A percentile compares a stretch with the other conserved stretches of the same genome.
phyloP scores from a whole-genome alignment of 2,797 vertebrate species.

The Borostomias antarcticus region DNA sequence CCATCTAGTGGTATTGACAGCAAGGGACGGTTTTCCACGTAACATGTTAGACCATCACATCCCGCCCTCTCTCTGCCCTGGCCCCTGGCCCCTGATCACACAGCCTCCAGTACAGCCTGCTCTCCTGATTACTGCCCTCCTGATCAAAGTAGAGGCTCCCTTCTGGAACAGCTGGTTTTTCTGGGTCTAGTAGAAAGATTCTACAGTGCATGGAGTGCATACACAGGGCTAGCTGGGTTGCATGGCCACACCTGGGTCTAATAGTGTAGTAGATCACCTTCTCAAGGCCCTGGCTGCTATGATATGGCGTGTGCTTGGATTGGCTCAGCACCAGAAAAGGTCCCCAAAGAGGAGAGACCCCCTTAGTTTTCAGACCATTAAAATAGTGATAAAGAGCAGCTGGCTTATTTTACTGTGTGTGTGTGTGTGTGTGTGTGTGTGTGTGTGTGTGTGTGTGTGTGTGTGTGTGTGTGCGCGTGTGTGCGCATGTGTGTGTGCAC shows the following conservation, averaged over 20 bases:
- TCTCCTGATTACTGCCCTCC: background rate
- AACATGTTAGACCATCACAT: background rate
- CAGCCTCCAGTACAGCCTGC: no score
- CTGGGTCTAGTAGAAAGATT: background rate
- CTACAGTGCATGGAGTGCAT: no score
- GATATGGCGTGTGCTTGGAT: slow-evolving; percentile 2
- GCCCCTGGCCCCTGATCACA: background rate
- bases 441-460: slow-evolving; percentile 1
- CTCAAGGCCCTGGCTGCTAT: slow-evolving; percentile 11
- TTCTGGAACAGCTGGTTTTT: background rate
- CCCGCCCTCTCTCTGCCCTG: background rate
- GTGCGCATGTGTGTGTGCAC: background rate
- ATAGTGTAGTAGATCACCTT: background rate
- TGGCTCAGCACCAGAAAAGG: background rate
- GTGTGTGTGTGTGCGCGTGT: background rate
- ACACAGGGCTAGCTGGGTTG: no score
- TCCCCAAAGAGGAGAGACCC: background rate
- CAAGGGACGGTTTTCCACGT: background rate
- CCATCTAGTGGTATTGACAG: background rate
- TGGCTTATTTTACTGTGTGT: background rate
- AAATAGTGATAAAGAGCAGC: background rate
- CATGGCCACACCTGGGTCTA: slow-evolving; percentile 37
- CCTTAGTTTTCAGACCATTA: slow-evolving; percentile 5
- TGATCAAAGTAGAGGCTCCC: background rate
- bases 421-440: background rate